A percentile compares a stretch with the other conserved stretches of the same genome.
phyloP scores from a whole-genome alignment of 1,140 invertebrate species.

The Papilio helenus region DNA sequence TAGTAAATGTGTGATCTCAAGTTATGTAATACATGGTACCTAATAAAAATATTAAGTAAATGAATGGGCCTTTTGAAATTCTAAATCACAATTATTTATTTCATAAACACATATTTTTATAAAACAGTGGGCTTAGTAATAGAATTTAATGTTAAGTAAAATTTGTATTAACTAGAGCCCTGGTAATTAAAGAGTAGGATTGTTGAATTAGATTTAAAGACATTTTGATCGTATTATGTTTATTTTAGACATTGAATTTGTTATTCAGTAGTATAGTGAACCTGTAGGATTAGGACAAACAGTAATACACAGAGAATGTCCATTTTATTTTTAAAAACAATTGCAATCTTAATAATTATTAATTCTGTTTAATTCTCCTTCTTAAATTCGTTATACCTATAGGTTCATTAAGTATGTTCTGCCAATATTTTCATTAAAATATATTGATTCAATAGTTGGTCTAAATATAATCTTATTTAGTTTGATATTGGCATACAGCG shows the following conservation, averaged over 20 bases:
- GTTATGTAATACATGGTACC: slow-evolving; percentile 31
- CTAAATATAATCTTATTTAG: slow-evolving; percentile 1
- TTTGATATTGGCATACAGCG: not conserved
- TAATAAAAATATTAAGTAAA: slow-evolving; percentile 21
- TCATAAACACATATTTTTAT: slow-evolving; percentile 28
- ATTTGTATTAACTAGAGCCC: slow-evolving; percentile 16
- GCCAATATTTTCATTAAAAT: not conserved
- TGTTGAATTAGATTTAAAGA: not conserved
- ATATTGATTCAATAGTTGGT: not conserved
- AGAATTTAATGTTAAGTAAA: slow-evolving; percentile 5
- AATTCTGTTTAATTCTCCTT: not conserved
- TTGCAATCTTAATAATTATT: not conserved
- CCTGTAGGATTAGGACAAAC: not conserved
- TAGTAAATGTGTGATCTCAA: slow-evolving; percentile 34
- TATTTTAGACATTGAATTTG: not conserved
- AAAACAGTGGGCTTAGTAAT: slow-evolving; percentile 37
- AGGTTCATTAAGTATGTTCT: not conserved
- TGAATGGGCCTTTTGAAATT: not conserved
- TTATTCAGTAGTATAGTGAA: not conserved
- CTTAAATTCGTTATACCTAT: not conserved
- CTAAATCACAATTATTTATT: not conserved
- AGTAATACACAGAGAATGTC: not conserved
- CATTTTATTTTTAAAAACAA: not conserved
- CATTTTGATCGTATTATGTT: slow-evolving; percentile 8
- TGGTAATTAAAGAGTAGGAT: not conserved